Percentiles rank a stretch among this genome's conserved stretches.
Conservation (phyloP, 2,888 invertebrate genomes). For the Portevinia maculata region DNA sequence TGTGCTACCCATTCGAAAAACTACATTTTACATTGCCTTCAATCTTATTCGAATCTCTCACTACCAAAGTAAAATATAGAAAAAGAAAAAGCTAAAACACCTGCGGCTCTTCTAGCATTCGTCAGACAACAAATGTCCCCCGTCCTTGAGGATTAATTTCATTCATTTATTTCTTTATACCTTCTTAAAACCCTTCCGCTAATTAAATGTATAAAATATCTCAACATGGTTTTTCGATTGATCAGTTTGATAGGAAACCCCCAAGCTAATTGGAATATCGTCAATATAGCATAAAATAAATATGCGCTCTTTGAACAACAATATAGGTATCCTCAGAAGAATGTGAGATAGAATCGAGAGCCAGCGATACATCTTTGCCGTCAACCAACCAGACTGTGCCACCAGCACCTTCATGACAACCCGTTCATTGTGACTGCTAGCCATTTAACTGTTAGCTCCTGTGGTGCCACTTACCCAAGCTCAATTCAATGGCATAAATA, state of each 20-base stretch:
- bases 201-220: conserved; percentile 16
- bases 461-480: conserved; percentile 45
- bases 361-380: conserved; percentile 36
- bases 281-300: conserved; percentile 29
- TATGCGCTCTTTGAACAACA: conserved; percentile 16
- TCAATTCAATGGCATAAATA: conserved; percentile 44
- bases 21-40: no score
- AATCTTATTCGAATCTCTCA: no score
- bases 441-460: conserved; percentile 32
- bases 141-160: conserved; percentile 30
- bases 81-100: background rate
- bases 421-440: conserved; percentile 26
- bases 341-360: conserved; percentile 33
- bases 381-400: conserved; percentile 20
- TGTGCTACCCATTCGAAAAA: no score
- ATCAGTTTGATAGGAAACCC: conserved; percentile 10
- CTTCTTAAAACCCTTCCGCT: conserved; percentile 11
- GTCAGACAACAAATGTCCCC: no score
- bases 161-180: background rate
- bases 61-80: no score
- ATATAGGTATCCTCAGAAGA: conserved; percentile 42
- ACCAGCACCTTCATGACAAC: conserved; percentile 8
- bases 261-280: conserved; percentile 40
- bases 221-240: conserved; percentile 9
- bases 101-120: conserved; percentile 4